Evolutionary conservation across 2,113 vertebrate species (phyloP).

Genomic region (Percopsis transmontana): DNA sequence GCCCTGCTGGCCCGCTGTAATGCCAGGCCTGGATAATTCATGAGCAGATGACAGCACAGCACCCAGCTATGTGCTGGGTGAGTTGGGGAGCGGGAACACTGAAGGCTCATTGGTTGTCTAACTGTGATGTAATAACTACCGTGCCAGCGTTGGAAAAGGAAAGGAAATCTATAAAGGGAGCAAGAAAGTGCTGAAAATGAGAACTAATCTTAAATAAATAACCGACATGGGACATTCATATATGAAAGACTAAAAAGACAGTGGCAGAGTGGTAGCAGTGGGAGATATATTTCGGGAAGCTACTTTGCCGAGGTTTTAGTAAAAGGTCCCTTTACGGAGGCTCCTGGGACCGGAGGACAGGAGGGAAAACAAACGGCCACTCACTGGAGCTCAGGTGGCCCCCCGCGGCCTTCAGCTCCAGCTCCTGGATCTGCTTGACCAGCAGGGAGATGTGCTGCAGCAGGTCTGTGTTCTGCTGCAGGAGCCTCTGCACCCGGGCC

Average conservation of each 20-base stretch:
- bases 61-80: conserved; percentile 28
- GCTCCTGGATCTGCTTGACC: conserved; percentile 95
- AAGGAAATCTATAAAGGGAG: background rate
- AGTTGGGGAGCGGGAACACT: conserved; percentile 13
- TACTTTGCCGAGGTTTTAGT: no score
- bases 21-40: conserved; percentile 42
- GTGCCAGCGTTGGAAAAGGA: background rate
- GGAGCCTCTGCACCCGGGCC: conserved; percentile 88
- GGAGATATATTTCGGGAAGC: no score
- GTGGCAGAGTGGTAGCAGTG: no score
- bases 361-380: conserved; percentile 34
- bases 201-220: no score
- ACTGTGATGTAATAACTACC: conserved; percentile 48
- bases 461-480: conserved; percentile 95
- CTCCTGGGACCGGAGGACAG: background rate
- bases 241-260: no score
- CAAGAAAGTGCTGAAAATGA: background rate
- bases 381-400: conserved; percentile 84
- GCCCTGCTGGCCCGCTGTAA: conserved; percentile 1
- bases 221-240: no score
- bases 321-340: no score
- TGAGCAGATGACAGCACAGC: conserved; percentile 9
- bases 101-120: conserved; percentile 37
- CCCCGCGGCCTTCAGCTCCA: conserved; percentile 87
- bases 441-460: conserved; percentile 94